Evolutionary conservation across 53 echinoderm and acorn worm genomes (phyloP).

Genomic region (Luidia sarsii): DNA sequence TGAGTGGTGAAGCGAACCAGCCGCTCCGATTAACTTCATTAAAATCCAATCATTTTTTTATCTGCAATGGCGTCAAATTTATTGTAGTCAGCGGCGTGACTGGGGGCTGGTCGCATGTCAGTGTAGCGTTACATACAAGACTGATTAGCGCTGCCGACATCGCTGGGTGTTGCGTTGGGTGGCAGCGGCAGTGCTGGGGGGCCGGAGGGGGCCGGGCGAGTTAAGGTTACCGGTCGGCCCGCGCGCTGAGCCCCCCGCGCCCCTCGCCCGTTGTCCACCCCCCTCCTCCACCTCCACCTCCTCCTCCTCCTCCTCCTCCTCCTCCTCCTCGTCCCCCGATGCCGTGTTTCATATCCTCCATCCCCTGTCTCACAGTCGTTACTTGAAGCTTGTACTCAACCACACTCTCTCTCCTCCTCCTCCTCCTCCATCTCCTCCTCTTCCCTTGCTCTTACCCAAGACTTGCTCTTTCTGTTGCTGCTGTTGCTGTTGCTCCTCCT

Average conservation of each 20-base stretch:
- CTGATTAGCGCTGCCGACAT: slow-evolving; percentile 25
- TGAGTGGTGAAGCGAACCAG: slow-evolving; percentile 42
- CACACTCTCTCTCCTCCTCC: no score
- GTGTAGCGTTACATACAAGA: slow-evolving; percentile 51
- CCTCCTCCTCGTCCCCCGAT: no score
- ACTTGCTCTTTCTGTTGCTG: no score
- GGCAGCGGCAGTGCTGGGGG: no score
- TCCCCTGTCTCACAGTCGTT: no score
- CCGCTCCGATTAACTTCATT: slow-evolving; percentile 60
- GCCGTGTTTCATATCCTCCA: no score
- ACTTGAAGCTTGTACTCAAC: no score
- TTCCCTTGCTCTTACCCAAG: no score
- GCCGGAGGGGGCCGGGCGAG: slow-evolving; percentile 5
- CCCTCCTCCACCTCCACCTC: no score
- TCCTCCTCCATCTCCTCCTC: no score
- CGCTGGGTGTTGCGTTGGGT: slow-evolving; percentile 20
- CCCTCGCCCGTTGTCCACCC: not conserved
- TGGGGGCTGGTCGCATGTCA: slow-evolving; percentile 41
- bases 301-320: no score
- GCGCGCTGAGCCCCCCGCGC: not conserved
- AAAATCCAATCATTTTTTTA: slow-evolving; percentile 63
- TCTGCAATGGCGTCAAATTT: slow-evolving; percentile 61
- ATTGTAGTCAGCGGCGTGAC: slow-evolving; percentile 52
- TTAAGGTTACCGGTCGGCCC: slow-evolving; percentile 25
- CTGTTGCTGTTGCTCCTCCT: no score